Percentiles rank a stretch among this genome's conserved stretches.
Conservation (phyloP, 2,113 vertebrate genomes). For the Lycaon pictus region DNA sequence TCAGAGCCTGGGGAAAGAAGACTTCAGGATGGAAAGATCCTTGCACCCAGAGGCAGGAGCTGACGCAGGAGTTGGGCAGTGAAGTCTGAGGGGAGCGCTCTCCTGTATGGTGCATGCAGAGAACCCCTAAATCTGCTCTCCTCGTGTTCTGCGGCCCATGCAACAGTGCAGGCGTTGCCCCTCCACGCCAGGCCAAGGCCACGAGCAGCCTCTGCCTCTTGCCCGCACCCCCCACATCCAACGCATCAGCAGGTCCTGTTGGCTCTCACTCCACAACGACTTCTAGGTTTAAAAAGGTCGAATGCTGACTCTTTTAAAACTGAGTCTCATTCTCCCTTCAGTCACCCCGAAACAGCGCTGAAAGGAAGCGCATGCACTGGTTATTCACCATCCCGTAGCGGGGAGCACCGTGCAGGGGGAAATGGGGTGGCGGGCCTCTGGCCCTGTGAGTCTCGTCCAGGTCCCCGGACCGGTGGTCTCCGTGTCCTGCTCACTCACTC, state of each 20-base stretch:
- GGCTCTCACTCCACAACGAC: neutral
- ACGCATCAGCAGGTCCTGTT: no score
- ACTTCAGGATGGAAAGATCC: neutral
- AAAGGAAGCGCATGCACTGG: no score
- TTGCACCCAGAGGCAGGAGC: no score
- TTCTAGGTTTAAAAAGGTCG: neutral
- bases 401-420: accelerated
- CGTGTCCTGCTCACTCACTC: accelerated
- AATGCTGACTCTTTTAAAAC: neutral
- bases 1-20: neutral
- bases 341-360: no score
- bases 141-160: accelerated
- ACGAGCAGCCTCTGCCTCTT: neutral
- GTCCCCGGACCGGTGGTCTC: neutral
- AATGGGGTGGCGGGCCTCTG: accelerated
- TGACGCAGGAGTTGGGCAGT: neutral
- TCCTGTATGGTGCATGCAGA: neutral
- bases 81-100: neutral
- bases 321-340: neutral
- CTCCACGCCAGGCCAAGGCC: neutral
- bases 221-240: neutral
- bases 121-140: neutral
- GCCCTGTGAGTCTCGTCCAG: neutral
- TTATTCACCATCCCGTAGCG: accelerated
- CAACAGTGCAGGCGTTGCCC: accelerated